Evolutionary conservation across 2,888 invertebrate genomes (phyloP), one percentile per base, ranked within the genome.

Genomic region (Cremastinae sp.): DNA sequence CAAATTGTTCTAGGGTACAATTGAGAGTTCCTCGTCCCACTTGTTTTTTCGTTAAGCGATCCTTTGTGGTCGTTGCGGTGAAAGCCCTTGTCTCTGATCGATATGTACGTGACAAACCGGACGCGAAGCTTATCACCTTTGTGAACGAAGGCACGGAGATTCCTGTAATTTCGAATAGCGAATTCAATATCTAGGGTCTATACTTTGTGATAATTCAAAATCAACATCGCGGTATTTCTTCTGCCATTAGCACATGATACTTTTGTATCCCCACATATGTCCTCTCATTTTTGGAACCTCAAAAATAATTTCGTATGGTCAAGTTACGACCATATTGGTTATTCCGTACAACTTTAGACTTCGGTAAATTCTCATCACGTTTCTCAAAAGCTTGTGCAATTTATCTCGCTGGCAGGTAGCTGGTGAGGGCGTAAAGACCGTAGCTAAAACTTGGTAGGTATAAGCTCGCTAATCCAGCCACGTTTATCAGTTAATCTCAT

Each of bases 401-500:
- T 53, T 62, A 39, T 71, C 41, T 59, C 66, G 39, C 68, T 58
- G 37, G 51, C 64, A 56, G 62, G 45, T 53, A 49, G 53, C 35
- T 12, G 43, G 12, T 5, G 28, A 28, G 28, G 5, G 43, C 39
- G 53, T 20, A 53, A 68, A 43, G 58, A 47, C 45, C 43, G 43
- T 10, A 43, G 37, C 49, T 56, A 35, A 20, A 56, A 55, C 28
- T 58, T 53, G 49, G 45, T 47, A 35, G 39, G 43, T 22, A 14
- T 18, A 41, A 61, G 9, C 20, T 8, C 16, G 37, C 7, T 51
- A n/a, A 41, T 39, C 49, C 9, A 22, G 51, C 51, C 35, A 18
- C 53, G 22, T 16, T 69, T 59, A 37, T 64, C 51, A 18, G 45
- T 53, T 68, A 72, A 75, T 75, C 66, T 58, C 28, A 56, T 75